phyloP scores from a whole-genome alignment of 2,113 vertebrate species.

The Centrocercus urophasianus region DNA sequence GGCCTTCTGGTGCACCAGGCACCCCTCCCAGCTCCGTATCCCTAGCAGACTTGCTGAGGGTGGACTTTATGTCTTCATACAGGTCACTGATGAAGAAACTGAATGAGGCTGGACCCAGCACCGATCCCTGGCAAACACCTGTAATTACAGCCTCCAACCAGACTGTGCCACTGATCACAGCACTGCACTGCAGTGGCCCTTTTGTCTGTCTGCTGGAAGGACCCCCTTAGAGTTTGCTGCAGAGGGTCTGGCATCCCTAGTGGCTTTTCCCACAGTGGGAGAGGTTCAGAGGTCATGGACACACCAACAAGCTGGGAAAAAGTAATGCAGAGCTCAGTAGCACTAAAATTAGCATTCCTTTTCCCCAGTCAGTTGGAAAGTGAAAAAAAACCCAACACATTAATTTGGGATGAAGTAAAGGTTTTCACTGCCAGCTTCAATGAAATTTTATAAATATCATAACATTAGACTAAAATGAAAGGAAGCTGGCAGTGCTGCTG shows the following conservation, averaged over 20 bases:
- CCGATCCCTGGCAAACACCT: no score
- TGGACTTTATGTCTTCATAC: no score
- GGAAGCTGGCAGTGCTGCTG: background rate
- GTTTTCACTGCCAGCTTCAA: background rate
- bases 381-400: background rate
- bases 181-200: background rate
- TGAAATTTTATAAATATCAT: background rate
- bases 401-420: background rate
- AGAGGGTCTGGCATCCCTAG: background rate
- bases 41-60: no score
- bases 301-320: background rate
- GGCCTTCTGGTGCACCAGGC: no score
- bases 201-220: background rate
- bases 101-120: no score
- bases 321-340: background rate
- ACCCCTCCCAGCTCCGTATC: no score
- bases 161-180: no score
- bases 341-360: background rate
- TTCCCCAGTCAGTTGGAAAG: background rate
- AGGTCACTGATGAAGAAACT: no score
- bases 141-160: no score
- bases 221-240: accelerated
- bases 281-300: background rate
- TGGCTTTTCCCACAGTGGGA: background rate
- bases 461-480: background rate